Base-by-base conservation (phyloP, 1,140 invertebrate genomes). In the Microvelia longipes region DNA sequence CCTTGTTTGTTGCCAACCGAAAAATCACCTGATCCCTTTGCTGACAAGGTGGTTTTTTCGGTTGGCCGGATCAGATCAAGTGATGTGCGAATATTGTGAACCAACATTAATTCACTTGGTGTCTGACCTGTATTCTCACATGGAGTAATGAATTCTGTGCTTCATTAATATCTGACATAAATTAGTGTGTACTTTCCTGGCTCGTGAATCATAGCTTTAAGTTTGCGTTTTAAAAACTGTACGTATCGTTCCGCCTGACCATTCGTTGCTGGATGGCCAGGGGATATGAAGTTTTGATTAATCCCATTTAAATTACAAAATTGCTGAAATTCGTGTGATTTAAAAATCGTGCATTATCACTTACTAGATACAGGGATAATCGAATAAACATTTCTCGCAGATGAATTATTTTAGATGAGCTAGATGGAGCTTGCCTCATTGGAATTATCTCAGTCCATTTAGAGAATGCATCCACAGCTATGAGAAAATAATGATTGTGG, bases 391-490 rank as follows among this genome's bases (percentile, higher is more conserved):
- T 69, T 26, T 73, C 63, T n/a, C 62, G 24, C 0, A 68, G 62
- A 50, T 14, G 26, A n/a, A 66, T n/a, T 2, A 68, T 72, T 24
- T 67, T 72, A 27, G 61, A 67, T 25, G 67, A 2, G 2, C 35
- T 29, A n/a, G 69, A 67, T 2, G 73, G 70, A 11, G 70, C 68
- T 29, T 67, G 24, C n/a, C 28, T 29, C 11, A 26, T 2, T 2
- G 65, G 28, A 2, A 1, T 50, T 15, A 70, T 30, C 62, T 71
- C 63, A 28, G 70, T 65, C 72, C 73, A 78, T 73, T 76, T 64
- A 61, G 76, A 76, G 66, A 71, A 71, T 28, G 75, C 75, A 74
- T 84, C 82, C 0, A 80, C 75, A 1, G 81, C 67, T 13, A 83
- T 75, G 14, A 83, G 69, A 71, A 80, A 83, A 69, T 74, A 76